Evolutionary conservation across 2,797 vertebrate species (phyloP).

Genomic region (Halcyon smyrnensis): DNA sequence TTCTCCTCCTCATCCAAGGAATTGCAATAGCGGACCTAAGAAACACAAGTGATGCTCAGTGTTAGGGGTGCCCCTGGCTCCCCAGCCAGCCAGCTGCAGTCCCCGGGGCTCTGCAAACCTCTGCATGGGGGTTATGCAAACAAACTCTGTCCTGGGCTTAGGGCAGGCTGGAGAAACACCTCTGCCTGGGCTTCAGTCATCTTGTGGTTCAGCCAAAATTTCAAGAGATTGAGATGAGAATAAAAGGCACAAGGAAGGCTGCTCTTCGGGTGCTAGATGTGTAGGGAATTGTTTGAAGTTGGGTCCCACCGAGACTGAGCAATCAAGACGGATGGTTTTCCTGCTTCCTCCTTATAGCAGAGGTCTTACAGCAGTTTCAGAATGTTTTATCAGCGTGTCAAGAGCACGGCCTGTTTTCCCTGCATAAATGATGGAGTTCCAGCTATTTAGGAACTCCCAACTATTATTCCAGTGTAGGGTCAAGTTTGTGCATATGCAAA

Average conservation of each 20-base stretch:
- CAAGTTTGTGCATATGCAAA: neutral
- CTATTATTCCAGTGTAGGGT: neutral
- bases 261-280: neutral
- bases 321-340: neutral
- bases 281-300: neutral
- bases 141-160: neutral
- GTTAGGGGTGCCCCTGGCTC: neutral
- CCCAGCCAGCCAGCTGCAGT: rapidly evolving
- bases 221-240: neutral
- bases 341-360: neutral
- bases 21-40: constrained; percentile 95
- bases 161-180: neutral
- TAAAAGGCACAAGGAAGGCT: neutral
- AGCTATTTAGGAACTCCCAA: neutral
- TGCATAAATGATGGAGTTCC: neutral
- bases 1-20: constrained; percentile 97
- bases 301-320: neutral
- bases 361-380: neutral
- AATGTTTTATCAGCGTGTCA: neutral
- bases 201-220: neutral
- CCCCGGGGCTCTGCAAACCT: neutral
- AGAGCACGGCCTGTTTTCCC: neutral
- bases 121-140: neutral
- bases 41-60: neutral
- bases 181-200: neutral